Evolutionary conservation across 1,140 invertebrate genomes (phyloP).

Genomic region (Drosophila quadrilineata): DNA sequence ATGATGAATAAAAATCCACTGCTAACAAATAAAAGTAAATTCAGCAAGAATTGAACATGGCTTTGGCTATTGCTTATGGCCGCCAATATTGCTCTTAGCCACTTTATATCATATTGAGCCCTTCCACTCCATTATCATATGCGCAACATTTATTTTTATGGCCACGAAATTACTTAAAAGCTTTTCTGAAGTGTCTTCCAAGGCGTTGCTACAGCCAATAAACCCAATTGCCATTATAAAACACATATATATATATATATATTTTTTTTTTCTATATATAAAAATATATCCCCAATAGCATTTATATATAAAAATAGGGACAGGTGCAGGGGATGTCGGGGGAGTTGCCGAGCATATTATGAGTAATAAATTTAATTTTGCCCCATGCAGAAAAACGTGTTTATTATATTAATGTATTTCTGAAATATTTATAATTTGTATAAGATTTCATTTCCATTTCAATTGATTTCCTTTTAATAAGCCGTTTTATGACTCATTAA

Average conservation of each 20-base stretch:
- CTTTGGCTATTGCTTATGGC: slow-evolving; percentile 18
- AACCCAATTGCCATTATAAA: slow-evolving; percentile 26
- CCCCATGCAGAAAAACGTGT: background rate
- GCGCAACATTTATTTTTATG: slow-evolving; percentile 36
- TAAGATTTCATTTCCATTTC: background rate
- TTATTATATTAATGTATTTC: slow-evolving; percentile 7
- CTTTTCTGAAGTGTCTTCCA: slow-evolving; percentile 30
- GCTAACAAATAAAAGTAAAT: slow-evolving; percentile 11
- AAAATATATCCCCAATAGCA: background rate
- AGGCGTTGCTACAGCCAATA: slow-evolving; percentile 22
- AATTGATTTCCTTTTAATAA: background rate
- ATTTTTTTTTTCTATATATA: too few species aligned
- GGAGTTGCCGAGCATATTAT: too few species aligned
- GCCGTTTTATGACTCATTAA: background rate
- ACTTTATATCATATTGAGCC: slow-evolving; percentile 2
- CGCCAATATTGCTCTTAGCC: background rate
- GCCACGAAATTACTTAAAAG: slow-evolving; percentile 33
- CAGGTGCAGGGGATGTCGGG: background rate
- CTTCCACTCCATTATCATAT: slow-evolving; percentile 14
- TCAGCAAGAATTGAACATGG: background rate
- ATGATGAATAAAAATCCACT: too few species aligned
- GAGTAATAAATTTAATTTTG: too few species aligned
- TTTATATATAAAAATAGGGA: too few species aligned
- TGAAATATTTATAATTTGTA: background rate
- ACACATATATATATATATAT: background rate